Evolutionary conservation across 1,140 invertebrate genomes (phyloP).

Genomic region (Ctenoplectra terminalis): DNA sequence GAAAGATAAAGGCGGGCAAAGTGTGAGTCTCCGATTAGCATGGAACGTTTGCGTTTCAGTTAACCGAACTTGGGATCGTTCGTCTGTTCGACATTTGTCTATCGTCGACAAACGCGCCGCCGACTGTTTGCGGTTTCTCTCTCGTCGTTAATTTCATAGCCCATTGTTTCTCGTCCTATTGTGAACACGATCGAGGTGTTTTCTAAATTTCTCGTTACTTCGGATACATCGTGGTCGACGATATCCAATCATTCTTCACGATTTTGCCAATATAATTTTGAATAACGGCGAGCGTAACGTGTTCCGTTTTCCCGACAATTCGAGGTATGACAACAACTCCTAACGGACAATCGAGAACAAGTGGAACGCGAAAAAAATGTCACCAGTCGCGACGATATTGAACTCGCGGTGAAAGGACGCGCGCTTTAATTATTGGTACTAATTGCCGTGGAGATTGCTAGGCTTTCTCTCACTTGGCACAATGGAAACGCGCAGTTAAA

Average conservation of each 20-base stretch:
- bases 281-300: not conserved
- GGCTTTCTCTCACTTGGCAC: constrained; percentile 1
- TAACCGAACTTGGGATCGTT: constrained; percentile 66
- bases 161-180: too few relatives aligned
- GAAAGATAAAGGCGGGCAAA: constrained; percentile 30
- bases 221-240: too few relatives aligned
- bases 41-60: constrained; percentile 67
- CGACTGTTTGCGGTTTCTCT: not conserved
- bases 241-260: not conserved
- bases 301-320: not conserved
- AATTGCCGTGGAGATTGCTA: constrained; percentile 61
- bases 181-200: too few relatives aligned
- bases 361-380: constrained; percentile 31
- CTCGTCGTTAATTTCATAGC: too few relatives aligned
- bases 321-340: not conserved
- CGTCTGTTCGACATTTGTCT: constrained; percentile 63
- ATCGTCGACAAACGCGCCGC: constrained; percentile 17
- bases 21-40: constrained; percentile 51
- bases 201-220: too few relatives aligned
- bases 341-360: not conserved
- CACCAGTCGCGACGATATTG: constrained; percentile 18
- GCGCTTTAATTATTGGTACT: constrained; percentile 60
- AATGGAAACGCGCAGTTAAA: constrained; percentile 25
- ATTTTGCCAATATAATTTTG: not conserved
- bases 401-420: constrained; percentile 30